Percentiles rank a stretch among this genome's conserved stretches.
Evolutionary conservation across 2,888 invertebrate genomes (phyloP).

Genomic region (Amblyteles armatorius): DNA sequence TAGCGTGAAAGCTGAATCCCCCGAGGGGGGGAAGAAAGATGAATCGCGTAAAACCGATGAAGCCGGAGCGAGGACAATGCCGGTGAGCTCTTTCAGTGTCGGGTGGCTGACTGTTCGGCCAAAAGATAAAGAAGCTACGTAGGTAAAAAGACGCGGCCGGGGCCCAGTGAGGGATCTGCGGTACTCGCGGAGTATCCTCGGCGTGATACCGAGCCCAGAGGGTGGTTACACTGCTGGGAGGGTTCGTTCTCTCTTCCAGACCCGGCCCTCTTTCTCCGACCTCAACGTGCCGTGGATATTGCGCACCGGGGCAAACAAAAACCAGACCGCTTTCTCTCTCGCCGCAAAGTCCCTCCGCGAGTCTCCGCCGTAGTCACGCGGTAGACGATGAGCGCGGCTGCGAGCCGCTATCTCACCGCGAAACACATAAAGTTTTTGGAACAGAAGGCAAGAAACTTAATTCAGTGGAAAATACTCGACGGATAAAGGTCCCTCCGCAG

Average conservation of each 20-base stretch:
- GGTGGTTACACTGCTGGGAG: constrained; percentile 10
- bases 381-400: constrained; percentile 62
- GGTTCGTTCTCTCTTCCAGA: neutral
- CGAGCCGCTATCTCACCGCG: constrained; percentile 76
- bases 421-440: constrained; percentile 79
- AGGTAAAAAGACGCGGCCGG: constrained; percentile 57
- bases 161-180: constrained; percentile 40
- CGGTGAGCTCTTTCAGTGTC: constrained; percentile 22
- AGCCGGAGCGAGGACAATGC: constrained; percentile 63
- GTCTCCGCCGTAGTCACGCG: constrained; percentile 65
- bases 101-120: constrained; percentile 38
- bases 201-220: neutral
- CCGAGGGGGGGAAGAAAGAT: constrained; percentile 51
- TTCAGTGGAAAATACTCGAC: constrained; percentile 80
- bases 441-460: constrained; percentile 80
- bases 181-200: constrained; percentile 29
- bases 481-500: constrained; percentile 74
- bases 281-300: constrained; percentile 74
- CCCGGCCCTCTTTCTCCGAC: constrained; percentile 31
- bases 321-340: constrained; percentile 65
- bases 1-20: constrained; percentile 53
- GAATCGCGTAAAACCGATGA: constrained; percentile 64
- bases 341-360: constrained; percentile 39
- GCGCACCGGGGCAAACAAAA: constrained; percentile 79
- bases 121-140: constrained; percentile 66